Conservation (phyloP, 2,113 vertebrate species). For the Vulpes vulpes region DNA sequence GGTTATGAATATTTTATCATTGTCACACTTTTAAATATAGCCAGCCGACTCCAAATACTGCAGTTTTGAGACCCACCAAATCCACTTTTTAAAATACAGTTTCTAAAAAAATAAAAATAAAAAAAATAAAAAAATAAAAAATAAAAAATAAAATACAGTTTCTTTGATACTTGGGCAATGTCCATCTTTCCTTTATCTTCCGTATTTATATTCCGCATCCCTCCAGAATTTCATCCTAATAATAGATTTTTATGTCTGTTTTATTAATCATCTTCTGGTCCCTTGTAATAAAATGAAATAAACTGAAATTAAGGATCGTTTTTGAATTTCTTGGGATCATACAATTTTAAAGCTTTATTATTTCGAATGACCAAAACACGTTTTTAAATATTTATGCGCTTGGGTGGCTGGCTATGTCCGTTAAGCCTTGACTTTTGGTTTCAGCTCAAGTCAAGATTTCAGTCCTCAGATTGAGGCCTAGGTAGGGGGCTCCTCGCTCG, state of each 20-base stretch:
- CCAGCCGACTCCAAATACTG: background rate
- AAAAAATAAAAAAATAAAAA: too few species aligned
- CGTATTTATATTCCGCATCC: background rate
- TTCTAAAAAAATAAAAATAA: too few species aligned
- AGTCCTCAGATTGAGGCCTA: background rate
- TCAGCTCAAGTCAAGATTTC: background rate
- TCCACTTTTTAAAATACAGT: background rate
- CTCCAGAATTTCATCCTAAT: slow-evolving; percentile 12
- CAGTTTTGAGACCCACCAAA: background rate
- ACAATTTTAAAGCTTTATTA: background rate
- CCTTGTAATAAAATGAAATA: background rate
- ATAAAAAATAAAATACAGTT: background rate
- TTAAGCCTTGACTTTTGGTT: background rate
- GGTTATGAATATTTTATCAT: background rate
- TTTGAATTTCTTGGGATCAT: background rate
- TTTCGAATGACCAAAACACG: background rate
- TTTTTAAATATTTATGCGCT: background rate
- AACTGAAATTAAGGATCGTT: background rate
- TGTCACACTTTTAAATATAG: background rate
- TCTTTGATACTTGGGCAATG: background rate
- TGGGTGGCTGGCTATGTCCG: background rate
- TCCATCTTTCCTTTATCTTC: background rate
- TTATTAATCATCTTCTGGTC: background rate
- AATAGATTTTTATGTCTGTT: background rate
- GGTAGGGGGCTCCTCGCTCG: background rate